Percentiles rank a stretch among this genome's conserved stretches.
Conservation (phyloP, 2,113 vertebrate species). For the Burhinus bistriatus region DNA sequence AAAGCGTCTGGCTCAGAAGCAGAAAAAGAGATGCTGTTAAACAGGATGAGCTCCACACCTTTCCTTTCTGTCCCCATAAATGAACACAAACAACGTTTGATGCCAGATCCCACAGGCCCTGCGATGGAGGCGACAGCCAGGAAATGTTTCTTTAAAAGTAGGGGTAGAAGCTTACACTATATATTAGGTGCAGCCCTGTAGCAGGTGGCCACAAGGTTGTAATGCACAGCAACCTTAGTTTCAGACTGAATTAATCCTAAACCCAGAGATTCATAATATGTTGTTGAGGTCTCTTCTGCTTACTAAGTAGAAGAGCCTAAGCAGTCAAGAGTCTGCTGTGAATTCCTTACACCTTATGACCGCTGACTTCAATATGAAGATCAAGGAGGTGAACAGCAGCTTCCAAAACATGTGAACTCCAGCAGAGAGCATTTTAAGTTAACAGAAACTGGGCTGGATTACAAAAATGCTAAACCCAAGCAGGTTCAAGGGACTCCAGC, state of each 20-base stretch:
- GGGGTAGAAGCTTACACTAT: neutral
- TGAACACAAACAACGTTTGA: neutral
- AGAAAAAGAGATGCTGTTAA: neutral
- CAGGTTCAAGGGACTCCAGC: neutral
- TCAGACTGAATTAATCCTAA: neutral
- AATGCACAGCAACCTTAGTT: neutral
- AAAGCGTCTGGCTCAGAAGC: neutral
- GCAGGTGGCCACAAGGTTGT: neutral
- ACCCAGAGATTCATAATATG: neutral
- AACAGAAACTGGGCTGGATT: neutral
- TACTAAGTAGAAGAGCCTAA: neutral
- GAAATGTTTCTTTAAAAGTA: neutral
- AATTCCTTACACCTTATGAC: neutral
- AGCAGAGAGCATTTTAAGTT: neutral
- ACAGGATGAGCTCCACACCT: neutral
- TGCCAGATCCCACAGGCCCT: neutral
- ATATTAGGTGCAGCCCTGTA: neutral
- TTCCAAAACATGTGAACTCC: neutral
- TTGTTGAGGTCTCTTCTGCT: neutral
- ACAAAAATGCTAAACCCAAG: neutral
- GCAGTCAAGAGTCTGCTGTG: neutral
- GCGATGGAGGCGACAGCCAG: neutral
- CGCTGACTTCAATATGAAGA: fast-evolving
- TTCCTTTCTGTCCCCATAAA: neutral
- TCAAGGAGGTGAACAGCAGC: neutral